Percentiles rank a stretch among this genome's conserved stretches.
Evolutionary conservation across 2,113 vertebrate species (phyloP).

Genomic region (Zosterops lateralis): DNA sequence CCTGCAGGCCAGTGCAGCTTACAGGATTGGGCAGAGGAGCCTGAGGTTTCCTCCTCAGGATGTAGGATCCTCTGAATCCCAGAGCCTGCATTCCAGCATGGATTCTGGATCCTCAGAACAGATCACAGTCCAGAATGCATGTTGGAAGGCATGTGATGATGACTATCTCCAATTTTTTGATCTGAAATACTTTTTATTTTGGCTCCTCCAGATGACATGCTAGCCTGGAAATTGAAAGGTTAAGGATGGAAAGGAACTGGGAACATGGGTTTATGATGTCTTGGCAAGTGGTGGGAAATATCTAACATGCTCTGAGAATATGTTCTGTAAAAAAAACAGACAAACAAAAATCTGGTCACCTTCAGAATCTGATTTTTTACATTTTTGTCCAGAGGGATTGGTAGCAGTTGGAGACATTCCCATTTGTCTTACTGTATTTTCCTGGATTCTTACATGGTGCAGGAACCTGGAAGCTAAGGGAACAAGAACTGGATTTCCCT

Average conservation of each 20-base stretch:
- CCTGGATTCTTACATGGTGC: neutral
- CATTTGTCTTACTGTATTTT: neutral
- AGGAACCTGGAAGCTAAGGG: neutral
- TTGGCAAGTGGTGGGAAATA: neutral
- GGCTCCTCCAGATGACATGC: neutral
- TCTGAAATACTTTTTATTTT: neutral
- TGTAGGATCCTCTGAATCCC: neutral
- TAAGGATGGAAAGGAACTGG: neutral
- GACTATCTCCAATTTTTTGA: neutral
- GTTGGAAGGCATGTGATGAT: neutral
- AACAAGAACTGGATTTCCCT: neutral
- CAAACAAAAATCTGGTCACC: neutral
- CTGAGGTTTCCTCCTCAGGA: neutral
- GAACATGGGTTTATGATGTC: neutral
- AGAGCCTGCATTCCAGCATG: no score
- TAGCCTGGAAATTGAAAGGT: neutral
- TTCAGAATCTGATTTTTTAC: neutral
- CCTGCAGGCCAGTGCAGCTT: neutral
- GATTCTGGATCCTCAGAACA: neutral
- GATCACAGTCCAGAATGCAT: neutral
- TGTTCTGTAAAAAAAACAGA: neutral
- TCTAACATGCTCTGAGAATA: neutral
- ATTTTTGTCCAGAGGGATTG: neutral
- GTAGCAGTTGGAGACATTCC: neutral
- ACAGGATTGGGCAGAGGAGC: neutral